These are phyloP conservation scores for Nephrotoma guestfalica DNA, from an alignment of 2,888 invertebrate genomes.

Conservation along the genomic window DNA sequence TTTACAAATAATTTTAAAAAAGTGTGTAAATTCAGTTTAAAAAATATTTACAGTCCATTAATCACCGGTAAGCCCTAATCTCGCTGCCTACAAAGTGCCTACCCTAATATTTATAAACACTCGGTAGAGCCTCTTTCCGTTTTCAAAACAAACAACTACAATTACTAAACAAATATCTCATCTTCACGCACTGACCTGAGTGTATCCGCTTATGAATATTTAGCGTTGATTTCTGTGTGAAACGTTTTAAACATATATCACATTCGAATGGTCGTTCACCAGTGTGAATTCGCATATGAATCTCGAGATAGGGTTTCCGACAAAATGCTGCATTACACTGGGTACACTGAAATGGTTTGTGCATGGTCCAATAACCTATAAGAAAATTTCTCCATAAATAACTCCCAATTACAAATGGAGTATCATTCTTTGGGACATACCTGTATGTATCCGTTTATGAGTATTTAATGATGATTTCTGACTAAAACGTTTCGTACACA, in stretches of 20 bases:
- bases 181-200: constrained; percentile 37
- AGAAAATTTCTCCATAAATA: constrained; percentile 5
- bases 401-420: not conserved
- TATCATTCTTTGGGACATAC: constrained; percentile 31
- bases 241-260: constrained; percentile 53
- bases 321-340: constrained; percentile 44
- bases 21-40: not conserved
- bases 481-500: constrained; percentile 54
- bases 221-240: constrained; percentile 58
- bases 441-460: constrained; percentile 55
- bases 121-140: not conserved
- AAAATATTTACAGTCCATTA: not conserved
- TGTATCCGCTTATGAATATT: constrained; percentile 58
- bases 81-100: not conserved
- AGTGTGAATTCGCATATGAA: constrained; percentile 69
- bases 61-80: too few relatives aligned
- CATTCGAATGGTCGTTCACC: constrained; percentile 39
- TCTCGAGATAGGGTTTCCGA: constrained; percentile 65
- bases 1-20: not conserved
- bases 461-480: constrained; percentile 58
- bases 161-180: not conserved
- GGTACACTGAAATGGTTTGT: constrained; percentile 41
- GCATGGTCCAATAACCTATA: constrained; percentile 23
- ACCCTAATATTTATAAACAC: not conserved
- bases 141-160: not conserved